Percentiles rank a stretch among this genome's conserved stretches.
These are phyloP conservation scores for Apus apus DNA, from an alignment of 2,113 vertebrate genomes.

Conservation along the genomic window DNA sequence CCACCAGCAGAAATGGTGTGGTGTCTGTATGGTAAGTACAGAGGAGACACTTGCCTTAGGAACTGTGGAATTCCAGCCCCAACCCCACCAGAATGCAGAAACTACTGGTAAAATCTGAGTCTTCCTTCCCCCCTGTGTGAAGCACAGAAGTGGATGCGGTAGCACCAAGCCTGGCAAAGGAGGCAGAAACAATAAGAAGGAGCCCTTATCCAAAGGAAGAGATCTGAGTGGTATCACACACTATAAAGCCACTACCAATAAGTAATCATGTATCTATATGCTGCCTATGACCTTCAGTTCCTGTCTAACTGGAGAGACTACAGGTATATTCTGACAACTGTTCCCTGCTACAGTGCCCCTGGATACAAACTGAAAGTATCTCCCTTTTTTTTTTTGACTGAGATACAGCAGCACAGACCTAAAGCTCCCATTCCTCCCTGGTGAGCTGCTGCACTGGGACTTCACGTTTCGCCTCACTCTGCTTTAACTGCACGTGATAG, in stretches of 20 bases:
- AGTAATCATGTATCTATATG: not conserved
- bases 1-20: not conserved
- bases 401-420: not conserved
- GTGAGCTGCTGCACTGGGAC: not conserved
- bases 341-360: not conserved
- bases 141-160: not conserved
- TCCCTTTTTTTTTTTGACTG: not conserved
- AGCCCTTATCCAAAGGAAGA: not conserved
- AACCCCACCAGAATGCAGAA: not conserved
- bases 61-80: not conserved
- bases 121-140: rapidly evolving
- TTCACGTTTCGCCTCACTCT: not conserved
- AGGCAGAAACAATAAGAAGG: not conserved
- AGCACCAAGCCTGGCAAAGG: too few relatives aligned
- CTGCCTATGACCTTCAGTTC: not conserved
- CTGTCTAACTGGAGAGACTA: not conserved
- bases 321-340: not conserved
- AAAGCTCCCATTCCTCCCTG: not conserved
- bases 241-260: not conserved
- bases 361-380: not conserved
- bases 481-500: rapidly evolving
- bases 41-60: too few relatives aligned
- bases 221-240: not conserved
- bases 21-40: not conserved
- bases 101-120: not conserved